Evolutionary conservation across 2,113 vertebrate species (phyloP), one percentile per base, ranked within the genome.

Genomic region (Otus sunia): DNA sequence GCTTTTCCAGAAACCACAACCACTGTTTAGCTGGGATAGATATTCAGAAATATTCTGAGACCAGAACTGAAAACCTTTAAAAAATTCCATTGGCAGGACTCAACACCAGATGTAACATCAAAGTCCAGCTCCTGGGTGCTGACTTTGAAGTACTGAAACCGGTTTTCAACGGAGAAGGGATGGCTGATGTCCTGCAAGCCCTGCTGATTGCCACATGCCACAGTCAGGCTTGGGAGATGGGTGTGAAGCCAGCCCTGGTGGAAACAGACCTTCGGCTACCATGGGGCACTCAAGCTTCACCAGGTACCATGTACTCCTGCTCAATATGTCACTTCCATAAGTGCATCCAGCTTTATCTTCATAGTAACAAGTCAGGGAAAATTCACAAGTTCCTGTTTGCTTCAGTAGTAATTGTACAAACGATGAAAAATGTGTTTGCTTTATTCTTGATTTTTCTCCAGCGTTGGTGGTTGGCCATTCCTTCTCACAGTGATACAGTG

Each of bases 371-470:
- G 11, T 12, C n/a, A 56, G 30, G n/a, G 22, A 80, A 84, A 68
- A 26, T 37, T 53, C 52, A 41, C 4, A 45, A 5, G 17, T 32
- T 49, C 30, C 9, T 25, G 1, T 77, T 52, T 2, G 0, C 29
- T 77, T 81, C 59, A 11, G 9, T 23, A 6, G 39, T 60, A 37
- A 47, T 12, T 32, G 23, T 3, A n/a, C 5, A 69, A 15, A n/a
- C 0, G 2, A 68, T 19, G 16, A 39, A 60, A 93, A 91, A 29
- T 0, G 0, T 32, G 3, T 27, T 72, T n/a, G 30, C 15, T 59
- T 59, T 37, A 5, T 63, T 59, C 12, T 52, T 68, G 5, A 2
- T 12, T 11, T 34, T 20, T 12, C 16, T 47, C 17, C 25, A 47
- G 12, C 2, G 0, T 1, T 41, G 18, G 5, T 21, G 50, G 9